These are phyloP conservation scores for Catonia carolina DNA, from an alignment of 2,888 invertebrate species.

Conservation along the genomic window DNA sequence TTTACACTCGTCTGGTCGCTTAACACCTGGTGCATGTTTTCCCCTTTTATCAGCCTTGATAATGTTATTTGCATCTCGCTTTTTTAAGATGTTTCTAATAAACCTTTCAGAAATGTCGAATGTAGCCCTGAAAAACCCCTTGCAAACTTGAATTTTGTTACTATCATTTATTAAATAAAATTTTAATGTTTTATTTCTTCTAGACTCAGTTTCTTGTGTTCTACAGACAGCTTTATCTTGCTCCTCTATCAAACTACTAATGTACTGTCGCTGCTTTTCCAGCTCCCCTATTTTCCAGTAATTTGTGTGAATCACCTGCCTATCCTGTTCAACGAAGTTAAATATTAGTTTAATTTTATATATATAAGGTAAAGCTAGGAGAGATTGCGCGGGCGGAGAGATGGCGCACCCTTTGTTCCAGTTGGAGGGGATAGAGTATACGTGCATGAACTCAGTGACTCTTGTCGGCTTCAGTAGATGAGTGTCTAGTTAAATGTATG, in stretches of 20 bases:
- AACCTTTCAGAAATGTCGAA: not conserved
- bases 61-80: not conserved
- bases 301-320: not conserved
- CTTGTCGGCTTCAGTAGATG: no score
- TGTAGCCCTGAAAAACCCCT: not conserved
- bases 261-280: not conserved
- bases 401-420: no score
- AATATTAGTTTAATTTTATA: no score
- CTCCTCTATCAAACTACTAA: not conserved
- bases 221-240: not conserved
- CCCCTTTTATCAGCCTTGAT: not conserved
- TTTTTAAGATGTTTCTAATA: not conserved
- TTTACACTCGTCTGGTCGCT: not conserved
- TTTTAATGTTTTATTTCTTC: conserved; percentile 1
- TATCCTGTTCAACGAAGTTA: no score
- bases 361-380: no score
- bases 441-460: no score
- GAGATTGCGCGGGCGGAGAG: no score
- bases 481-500: no score
- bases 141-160: conserved; percentile 1
- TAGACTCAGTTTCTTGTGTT: not conserved
- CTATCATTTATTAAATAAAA: not conserved
- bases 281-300: not conserved
- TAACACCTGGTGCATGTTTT: not conserved
- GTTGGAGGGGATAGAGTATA: no score